Evolutionary conservation across 2,888 invertebrate genomes (phyloP).

Genomic region (Diadromus collaris): DNA sequence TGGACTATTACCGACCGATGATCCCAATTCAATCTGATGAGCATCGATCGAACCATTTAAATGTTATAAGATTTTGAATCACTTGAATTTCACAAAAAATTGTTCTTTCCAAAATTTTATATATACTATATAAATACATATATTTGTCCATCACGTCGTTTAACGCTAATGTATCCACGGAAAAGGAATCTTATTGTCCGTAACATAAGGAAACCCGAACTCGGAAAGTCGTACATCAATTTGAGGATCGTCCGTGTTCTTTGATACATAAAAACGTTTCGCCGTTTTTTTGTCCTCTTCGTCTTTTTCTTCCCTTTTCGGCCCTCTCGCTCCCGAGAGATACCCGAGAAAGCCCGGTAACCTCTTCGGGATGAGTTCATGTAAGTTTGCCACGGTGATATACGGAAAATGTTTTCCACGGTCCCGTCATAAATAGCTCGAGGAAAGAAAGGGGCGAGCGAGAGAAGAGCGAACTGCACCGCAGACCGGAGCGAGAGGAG

Average conservation of each 20-base stretch:
- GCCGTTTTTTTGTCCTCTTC: constrained; percentile 30
- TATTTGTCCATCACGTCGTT: background rate
- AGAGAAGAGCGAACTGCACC: constrained; percentile 38
- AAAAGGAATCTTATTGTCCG: constrained; percentile 33
- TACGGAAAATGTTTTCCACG: constrained; percentile 75
- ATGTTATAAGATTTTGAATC: too few relatives aligned
- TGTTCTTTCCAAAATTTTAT: too few relatives aligned
- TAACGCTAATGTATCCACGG: constrained; percentile 17
- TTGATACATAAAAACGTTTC: constrained; percentile 38
- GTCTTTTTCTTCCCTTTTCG: constrained; percentile 23
- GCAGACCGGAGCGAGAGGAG: constrained; percentile 28
- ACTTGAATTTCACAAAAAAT: too few relatives aligned
- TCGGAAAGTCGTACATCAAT: constrained; percentile 53
- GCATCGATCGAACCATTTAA: too few relatives aligned
- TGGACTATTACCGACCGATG: too few relatives aligned
- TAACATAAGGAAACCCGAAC: constrained; percentile 16
- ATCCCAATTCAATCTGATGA: too few relatives aligned
- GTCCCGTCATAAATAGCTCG: constrained; percentile 74
- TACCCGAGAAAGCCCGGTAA: constrained; percentile 50
- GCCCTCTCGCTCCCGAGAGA: constrained; percentile 25
- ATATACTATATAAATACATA: background rate
- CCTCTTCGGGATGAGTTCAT: constrained; percentile 66
- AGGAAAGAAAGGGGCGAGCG: constrained; percentile 55
- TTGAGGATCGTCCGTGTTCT: constrained; percentile 42
- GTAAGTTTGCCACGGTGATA: constrained; percentile 71